These are phyloP conservation scores for Mystacornis crossleyi DNA, from an alignment of 2,113 vertebrate species.

Conservation along the genomic window DNA sequence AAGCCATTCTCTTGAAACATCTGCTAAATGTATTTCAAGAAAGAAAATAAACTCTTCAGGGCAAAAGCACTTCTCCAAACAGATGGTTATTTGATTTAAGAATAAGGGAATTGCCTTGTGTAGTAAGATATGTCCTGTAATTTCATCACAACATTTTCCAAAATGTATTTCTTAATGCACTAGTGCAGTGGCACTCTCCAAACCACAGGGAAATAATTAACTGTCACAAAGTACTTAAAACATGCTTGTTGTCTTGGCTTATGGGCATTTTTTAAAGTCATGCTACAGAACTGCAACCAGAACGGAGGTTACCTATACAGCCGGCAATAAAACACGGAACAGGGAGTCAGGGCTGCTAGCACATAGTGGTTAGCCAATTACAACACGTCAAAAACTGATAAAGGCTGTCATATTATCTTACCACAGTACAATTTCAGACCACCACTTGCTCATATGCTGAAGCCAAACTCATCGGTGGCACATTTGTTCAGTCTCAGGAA, in stretches of 20 bases:
- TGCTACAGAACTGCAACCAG: background rate
- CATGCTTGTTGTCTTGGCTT: background rate
- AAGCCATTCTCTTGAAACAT: constrained; percentile 10
- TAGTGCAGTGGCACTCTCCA: background rate
- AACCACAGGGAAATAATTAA: background rate
- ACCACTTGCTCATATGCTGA: background rate
- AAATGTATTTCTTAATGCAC: background rate
- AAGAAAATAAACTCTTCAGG: background rate
- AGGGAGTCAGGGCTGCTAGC: background rate
- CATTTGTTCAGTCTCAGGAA: background rate
- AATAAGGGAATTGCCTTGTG: constrained; percentile 20
- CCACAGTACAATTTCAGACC: background rate
- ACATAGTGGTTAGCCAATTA: background rate
- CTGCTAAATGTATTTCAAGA: constrained; percentile 17
- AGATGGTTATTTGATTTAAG: constrained; percentile 45
- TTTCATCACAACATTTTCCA: constrained; percentile 24
- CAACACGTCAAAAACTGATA: background rate
- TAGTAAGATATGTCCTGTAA: constrained; percentile 6
- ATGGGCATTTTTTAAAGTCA: background rate
- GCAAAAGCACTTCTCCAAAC: background rate
- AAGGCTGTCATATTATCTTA: background rate
- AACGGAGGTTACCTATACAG: background rate
- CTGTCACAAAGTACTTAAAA: background rate
- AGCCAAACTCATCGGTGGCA: background rate
- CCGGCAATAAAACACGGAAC: background rate